Evolutionary conservation across 53 echinoderm and acorn worm species (phyloP).

Genomic region (Astropecten irregularis): DNA sequence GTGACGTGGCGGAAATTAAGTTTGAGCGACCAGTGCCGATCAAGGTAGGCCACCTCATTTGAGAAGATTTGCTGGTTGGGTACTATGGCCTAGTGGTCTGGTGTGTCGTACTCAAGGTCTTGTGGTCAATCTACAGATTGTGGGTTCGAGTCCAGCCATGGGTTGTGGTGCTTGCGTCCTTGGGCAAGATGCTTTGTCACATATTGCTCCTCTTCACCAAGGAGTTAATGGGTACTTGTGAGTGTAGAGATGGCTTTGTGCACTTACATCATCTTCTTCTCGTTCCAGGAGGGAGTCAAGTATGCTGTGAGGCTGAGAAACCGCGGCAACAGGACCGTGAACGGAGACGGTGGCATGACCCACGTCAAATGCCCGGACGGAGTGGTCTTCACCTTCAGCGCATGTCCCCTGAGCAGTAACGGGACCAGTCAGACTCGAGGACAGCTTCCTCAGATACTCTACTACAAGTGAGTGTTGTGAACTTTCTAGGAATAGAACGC

Average conservation of each 20-base stretch:
- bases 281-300: conserved; percentile 80
- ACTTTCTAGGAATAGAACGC: background rate
- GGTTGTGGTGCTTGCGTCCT: too few relatives aligned
- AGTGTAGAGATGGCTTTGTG: too few relatives aligned
- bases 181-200: too few relatives aligned
- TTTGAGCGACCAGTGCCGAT: conserved; percentile 92
- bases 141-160: too few relatives aligned
- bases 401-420: conserved; percentile 89
- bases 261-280: background rate
- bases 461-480: conserved; percentile 81
- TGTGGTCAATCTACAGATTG: too few relatives aligned
- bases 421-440: conserved; percentile 94
- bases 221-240: too few relatives aligned
- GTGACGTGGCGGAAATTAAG: conserved; percentile 92
- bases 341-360: conserved; percentile 87
- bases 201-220: too few relatives aligned
- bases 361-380: conserved; percentile 91
- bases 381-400: conserved; percentile 86
- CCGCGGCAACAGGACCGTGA: conserved; percentile 92
- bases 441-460: conserved; percentile 90
- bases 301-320: conserved; percentile 91
- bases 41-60: conserved; percentile 79
- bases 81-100: too few relatives aligned
- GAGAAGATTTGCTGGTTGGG: background rate
- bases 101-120: too few relatives aligned